Base-by-base conservation (phyloP, 2,888 invertebrate species). In the Melanophora roralis region DNA sequence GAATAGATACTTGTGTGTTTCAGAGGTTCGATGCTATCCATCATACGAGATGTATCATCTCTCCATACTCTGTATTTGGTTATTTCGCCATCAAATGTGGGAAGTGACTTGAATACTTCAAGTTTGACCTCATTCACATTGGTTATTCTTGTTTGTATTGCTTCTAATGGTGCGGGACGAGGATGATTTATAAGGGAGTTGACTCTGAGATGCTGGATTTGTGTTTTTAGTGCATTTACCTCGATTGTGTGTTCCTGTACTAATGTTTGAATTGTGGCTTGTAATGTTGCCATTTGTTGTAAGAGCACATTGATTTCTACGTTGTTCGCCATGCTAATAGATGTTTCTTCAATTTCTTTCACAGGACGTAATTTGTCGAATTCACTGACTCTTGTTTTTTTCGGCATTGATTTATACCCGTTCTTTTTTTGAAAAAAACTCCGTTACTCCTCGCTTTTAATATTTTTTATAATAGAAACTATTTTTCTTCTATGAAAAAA, bases 281-380 rank as follows among this genome's bases (percentile, higher is more conserved):
- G 64, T 23, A 62, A 5, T 36, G 49, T 9, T 49, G 64, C 47
- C 62, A 62, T 62, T 34, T 62, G 62, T 19, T 47, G 47, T 16
- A 11, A 1, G 2, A 43, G 27, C 0, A 62, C 14, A 8, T 9
- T 47, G 5, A 62, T 62, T 34, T 59, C 45, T 11, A 16, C 34
- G 47, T 62, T 47, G 47, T 47, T 21, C 1, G 47, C 32, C 47
- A 62, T 62, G 12, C 34, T 34, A 19, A 27, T 59, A 5, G 4
- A 5, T 8, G 4, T 8, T 43, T 43, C 60, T 43, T 40, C 34
- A 16, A 14, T 53, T 16, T 27, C 23, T 12, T 27, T 60, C 8
- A n/a, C 27, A 14, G 14, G 14, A 43, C n/a, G n/a, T n/a, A 27
- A 4, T 27, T n/a, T 43, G 60, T 43, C 14, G n/a, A 43, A 16